Evolutionary conservation across 2,888 invertebrate species (phyloP), one percentile per base, ranked within the genome.

Genomic region (Penaeus monodon): DNA sequence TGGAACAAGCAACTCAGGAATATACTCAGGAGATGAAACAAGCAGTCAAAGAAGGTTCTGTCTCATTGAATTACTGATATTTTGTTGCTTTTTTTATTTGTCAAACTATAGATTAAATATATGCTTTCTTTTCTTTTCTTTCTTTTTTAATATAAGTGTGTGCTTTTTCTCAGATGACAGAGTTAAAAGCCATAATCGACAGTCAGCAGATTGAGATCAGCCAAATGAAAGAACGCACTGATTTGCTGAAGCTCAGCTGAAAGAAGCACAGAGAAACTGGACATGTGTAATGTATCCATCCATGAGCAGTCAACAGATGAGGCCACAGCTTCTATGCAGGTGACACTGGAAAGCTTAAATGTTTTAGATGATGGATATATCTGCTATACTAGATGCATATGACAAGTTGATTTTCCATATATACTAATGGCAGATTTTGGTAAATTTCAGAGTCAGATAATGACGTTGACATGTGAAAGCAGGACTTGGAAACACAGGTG

Each of bases 401-500:
- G 24, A n/a, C 6, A 66, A 22, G 29, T 70, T 70, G 7, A 17
- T 20, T 57, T 57, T 17, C 57, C 57, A 57, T 20, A 17, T 57
- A 4, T 3, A 57, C 57, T 57, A 57, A 57, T 17, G 14, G 17
- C 57, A 57, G 17, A 17, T 57, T 57, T 57, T 57, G 57, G 17
- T 57, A 2, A 57, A 3, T 76, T 57, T 22, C 85, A 84, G 81
- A 78, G 66, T 64, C 86, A 89, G 73, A 65, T 89, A 22, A 80
- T 84, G 57, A 49, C 84, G 17, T 74, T 86, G 64, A 85, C 78
- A 20, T 81, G 80, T 70, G 89, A 86, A 89, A 86, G 63, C 86
- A 84, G 29, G 78, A 87, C 24, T 65, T 86, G n/a, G 81, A 89
- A 81, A 57, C 57, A 22, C 57, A 81, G 29, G 65, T 84, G 57